These are phyloP conservation scores for Cheilosia scutellata DNA, from an alignment of 2,888 invertebrate species.

Conservation along the genomic window DNA sequence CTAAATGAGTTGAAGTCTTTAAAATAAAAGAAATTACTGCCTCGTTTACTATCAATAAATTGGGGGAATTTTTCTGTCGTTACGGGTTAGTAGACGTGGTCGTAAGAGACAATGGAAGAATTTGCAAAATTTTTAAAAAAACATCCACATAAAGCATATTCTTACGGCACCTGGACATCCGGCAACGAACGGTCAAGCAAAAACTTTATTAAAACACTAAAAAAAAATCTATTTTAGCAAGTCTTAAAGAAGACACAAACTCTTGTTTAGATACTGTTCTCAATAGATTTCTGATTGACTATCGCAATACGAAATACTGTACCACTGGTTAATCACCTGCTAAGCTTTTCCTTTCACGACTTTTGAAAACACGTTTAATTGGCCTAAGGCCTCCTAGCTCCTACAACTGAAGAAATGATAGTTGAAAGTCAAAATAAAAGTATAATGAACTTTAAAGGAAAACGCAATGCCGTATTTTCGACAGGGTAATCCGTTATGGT, in stretches of 20 bases:
- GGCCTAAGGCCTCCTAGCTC: constrained; percentile 56
- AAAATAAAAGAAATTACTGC: constrained; percentile 69
- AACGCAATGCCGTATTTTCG: constrained; percentile 38
- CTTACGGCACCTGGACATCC: constrained; percentile 74
- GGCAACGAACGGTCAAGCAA: constrained; percentile 77
- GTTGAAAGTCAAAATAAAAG: constrained; percentile 41
- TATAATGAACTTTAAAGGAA: constrained; percentile 45
- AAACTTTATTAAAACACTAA: constrained; percentile 77
- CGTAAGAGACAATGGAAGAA: constrained; percentile 67
- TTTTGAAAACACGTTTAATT: constrained; percentile 56
- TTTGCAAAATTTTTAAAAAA: constrained; percentile 16
- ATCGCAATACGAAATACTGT: constrained; percentile 62
- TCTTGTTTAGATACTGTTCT: constrained; percentile 46
- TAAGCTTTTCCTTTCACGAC: constrained; percentile 59
- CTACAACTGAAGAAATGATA: constrained; percentile 42
- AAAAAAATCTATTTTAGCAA: constrained; percentile 73
- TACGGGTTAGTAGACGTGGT: constrained; percentile 55
- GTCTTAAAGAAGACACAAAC: constrained; percentile 35
- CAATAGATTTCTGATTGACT: constrained; percentile 58
- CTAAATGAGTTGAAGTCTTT: constrained; percentile 74
- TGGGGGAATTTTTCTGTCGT: constrained; percentile 64
- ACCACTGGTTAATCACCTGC: constrained; percentile 65
- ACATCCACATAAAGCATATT: constrained; percentile 29
- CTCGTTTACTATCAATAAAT: constrained; percentile 50
- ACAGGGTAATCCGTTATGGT: constrained; percentile 58